phyloP scores from a whole-genome alignment of 64 coral and sea anemone genomes.

The Actinia equina region DNA sequence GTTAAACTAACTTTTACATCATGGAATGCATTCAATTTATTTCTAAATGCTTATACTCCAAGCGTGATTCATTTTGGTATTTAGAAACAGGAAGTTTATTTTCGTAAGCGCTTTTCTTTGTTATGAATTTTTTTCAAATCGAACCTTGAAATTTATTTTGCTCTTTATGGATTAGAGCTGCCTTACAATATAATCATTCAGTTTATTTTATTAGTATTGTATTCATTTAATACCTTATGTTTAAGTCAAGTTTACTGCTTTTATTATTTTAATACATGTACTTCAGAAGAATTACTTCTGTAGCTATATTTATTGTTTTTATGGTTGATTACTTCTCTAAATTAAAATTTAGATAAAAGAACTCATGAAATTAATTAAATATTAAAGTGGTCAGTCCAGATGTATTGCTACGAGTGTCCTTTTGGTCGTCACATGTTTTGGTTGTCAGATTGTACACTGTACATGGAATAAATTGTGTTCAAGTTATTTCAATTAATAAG shows the following conservation, averaged over 20 bases:
- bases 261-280: neutral
- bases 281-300: neutral
- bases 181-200: neutral
- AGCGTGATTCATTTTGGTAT: no score
- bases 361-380: neutral
- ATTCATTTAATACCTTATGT: neutral
- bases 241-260: neutral
- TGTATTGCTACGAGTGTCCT: neutral
- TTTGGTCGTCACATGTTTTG: neutral
- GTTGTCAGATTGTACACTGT: no score
- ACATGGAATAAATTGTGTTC: no score
- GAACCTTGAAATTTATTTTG: neutral
- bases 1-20: neutral
- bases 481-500: no score
- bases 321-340: neutral
- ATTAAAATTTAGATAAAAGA: neutral
- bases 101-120: no score
- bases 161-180: no score
- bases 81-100: no score
- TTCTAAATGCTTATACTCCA: neutral
- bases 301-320: neutral
- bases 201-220: no score
- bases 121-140: no score
- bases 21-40: neutral
- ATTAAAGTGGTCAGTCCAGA: neutral